phyloP scores from a whole-genome alignment of 1,140 invertebrate species.

The Chrysomallon squamiferum region DNA sequence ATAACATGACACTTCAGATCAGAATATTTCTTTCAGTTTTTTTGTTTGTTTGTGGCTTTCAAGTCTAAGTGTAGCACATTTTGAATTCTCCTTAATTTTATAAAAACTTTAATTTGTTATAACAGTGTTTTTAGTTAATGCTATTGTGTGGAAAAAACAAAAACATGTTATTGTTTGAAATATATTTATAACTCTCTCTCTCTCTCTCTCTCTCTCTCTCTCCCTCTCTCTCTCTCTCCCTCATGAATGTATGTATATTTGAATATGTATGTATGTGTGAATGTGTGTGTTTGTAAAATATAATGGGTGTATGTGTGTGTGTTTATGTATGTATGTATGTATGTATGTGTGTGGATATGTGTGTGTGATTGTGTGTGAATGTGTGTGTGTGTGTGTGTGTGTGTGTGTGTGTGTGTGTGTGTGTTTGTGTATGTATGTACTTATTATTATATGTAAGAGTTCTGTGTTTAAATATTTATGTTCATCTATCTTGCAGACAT shows the following conservation, averaged over 20 bases:
- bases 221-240: no score
- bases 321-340: not conserved
- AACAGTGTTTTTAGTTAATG: no score
- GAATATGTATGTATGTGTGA: no score
- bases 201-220: no score
- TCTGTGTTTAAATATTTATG: no score
- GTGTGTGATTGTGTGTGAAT: not conserved
- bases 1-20: not conserved
- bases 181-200: no score
- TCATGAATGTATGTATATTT: no score
- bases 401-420: not conserved
- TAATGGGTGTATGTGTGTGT: not conserved
- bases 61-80: not conserved
- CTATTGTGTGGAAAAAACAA: no score
- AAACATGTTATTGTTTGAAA: no score
- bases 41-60: not conserved
- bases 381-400: not conserved
- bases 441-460: not conserved
- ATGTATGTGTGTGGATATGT: not conserved
- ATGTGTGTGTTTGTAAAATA: not conserved
- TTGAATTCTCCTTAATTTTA: not conserved
- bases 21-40: not conserved
- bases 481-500: no score
- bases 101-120: no score
- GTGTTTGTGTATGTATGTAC: not conserved